Percentiles rank a stretch among this genome's conserved stretches.
Evolutionary conservation across 2,888 invertebrate species (phyloP).

Genomic region (Limnephilus auricula): DNA sequence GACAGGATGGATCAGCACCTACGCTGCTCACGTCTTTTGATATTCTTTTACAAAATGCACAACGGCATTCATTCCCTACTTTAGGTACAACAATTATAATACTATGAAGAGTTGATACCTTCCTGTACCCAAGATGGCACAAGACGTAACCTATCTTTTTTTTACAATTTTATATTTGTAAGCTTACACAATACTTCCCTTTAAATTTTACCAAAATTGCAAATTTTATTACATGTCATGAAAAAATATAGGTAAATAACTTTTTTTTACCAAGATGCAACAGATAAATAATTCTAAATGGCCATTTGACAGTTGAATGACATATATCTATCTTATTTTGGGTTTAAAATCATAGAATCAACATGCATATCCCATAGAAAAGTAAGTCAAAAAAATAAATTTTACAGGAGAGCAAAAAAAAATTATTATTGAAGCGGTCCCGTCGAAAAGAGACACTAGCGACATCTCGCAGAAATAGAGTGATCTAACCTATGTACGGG

Average conservation of each 20-base stretch:
- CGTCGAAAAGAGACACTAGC: no score
- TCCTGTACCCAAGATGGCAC: neutral
- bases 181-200: no score
- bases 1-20: conserved; percentile 56
- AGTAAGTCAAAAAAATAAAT: no score
- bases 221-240: no score
- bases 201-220: no score
- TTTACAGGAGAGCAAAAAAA: no score
- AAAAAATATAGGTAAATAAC: no score
- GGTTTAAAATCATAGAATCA: neutral
- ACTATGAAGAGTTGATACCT: neutral
- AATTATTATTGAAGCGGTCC: no score
- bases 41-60: neutral
- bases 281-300: neutral
- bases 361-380: no score
- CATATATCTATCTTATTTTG: neutral
- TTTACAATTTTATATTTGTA: no score
- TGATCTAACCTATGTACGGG: no score
- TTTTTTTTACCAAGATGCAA: neutral
- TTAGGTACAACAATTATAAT: neutral
- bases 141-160: neutral
- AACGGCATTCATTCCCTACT: neutral
- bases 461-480: no score
- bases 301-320: neutral
- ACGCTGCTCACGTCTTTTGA: conserved; percentile 51